These are phyloP conservation scores for Pyrocephalus nanus DNA, from an alignment of 2,797 vertebrate species.

Conservation along the genomic window DNA sequence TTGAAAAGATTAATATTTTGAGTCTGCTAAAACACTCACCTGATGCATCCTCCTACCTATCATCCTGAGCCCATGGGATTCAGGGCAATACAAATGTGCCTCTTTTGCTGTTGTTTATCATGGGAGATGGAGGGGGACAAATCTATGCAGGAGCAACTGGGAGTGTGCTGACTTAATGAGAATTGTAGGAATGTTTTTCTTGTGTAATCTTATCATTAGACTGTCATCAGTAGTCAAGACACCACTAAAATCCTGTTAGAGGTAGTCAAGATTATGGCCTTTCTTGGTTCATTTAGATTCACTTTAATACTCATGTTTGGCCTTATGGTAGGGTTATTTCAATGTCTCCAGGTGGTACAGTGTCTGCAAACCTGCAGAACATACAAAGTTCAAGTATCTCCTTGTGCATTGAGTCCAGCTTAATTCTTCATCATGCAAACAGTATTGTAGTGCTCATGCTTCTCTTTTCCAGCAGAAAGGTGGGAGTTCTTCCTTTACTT, in stretches of 20 bases:
- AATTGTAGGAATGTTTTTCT: constrained; percentile 8
- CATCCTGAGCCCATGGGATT: not conserved
- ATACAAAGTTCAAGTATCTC: not conserved
- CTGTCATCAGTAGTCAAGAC: constrained; percentile 38
- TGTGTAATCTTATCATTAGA: constrained; percentile 25
- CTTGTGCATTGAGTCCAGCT: not conserved
- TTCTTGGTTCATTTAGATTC: constrained; percentile 39
- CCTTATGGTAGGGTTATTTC: constrained; percentile 16
- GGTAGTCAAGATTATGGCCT: constrained; percentile 23
- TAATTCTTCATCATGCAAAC: not conserved
- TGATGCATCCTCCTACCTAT: not conserved
- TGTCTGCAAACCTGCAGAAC: not conserved
- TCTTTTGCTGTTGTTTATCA: not conserved
- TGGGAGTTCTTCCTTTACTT: not conserved
- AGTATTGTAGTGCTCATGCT: not conserved
- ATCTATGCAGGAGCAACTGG: not conserved
- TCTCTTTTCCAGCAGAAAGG: not conserved
- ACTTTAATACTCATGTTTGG: not conserved
- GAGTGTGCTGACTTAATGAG: not conserved
- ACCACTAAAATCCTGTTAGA: constrained; percentile 34
- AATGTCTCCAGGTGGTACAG: not conserved
- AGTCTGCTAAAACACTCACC: not conserved
- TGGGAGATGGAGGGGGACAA: not conserved
- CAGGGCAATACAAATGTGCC: not conserved
- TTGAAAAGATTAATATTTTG: not conserved